These are phyloP conservation scores for Agapostemon virescens DNA, from an alignment of 2,888 invertebrate species.

Conservation along the genomic window DNA sequence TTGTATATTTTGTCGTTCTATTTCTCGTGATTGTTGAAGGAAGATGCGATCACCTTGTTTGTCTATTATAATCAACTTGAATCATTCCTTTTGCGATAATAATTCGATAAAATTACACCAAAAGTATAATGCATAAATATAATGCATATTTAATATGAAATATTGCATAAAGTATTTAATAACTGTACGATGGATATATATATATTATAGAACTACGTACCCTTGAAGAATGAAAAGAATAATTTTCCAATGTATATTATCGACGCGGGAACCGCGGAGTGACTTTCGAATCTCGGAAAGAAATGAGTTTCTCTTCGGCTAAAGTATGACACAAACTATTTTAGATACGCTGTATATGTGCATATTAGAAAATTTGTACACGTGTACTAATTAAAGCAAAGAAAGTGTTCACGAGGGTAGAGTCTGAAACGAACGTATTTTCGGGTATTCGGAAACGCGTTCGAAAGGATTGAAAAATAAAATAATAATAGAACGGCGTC, in stretches of 20 bases:
- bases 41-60: too few relatives aligned
- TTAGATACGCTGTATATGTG: neutral
- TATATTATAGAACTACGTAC: neutral
- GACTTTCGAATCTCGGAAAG: neutral
- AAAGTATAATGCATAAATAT: too few relatives aligned
- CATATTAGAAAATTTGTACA: constrained; percentile 15
- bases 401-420: neutral
- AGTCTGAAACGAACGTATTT: neutral
- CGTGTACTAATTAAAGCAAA: constrained; percentile 9
- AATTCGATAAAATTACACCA: too few relatives aligned
- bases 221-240: neutral
- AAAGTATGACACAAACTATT: constrained; percentile 6
- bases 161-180: too few relatives aligned
- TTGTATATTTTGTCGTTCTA: neutral
- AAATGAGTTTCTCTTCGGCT: neutral
- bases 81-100: too few relatives aligned
- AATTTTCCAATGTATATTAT: neutral
- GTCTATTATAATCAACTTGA: too few relatives aligned
- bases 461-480: constrained; percentile 13
- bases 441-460: neutral
- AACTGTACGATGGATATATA: neutral
- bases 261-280: neutral
- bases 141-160: too few relatives aligned
- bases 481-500: neutral
- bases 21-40: neutral